Evolutionary conservation across 2,797 vertebrate species (phyloP).

Genomic region (Masticophis lateralis): DNA sequence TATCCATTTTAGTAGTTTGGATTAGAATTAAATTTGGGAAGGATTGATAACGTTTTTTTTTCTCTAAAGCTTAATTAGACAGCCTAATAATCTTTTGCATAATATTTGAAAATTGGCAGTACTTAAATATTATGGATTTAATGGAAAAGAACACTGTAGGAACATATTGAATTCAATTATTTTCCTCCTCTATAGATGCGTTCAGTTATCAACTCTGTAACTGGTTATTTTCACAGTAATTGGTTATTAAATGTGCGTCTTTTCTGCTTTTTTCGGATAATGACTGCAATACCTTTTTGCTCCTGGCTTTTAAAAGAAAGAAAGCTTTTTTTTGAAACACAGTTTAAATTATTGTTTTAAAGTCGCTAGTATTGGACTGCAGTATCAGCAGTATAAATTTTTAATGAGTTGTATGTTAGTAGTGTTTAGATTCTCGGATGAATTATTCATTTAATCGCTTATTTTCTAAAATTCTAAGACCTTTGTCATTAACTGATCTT

Average conservation of each 20-base stretch:
- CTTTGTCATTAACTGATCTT: slow-evolving; percentile 11
- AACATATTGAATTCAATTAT: slow-evolving; percentile 3
- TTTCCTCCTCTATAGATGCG: neutral
- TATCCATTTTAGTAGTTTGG: neutral
- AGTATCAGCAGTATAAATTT: slow-evolving; percentile 28
- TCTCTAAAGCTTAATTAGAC: slow-evolving; percentile 1
- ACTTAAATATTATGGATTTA: slow-evolving; percentile 23
- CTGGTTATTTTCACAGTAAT: neutral
- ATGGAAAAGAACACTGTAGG: neutral
- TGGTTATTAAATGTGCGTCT: neutral
- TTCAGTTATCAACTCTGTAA: neutral
- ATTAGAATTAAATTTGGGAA: slow-evolving; percentile 16
- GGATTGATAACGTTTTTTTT: neutral
- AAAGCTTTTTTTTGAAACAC: slow-evolving; percentile 24
- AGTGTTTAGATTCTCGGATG: slow-evolving; percentile 35
- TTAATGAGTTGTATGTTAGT: slow-evolving; percentile 7
- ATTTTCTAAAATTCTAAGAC: slow-evolving; percentile 8
- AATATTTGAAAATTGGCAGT: slow-evolving; percentile 19
- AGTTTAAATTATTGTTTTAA: slow-evolving; percentile 35
- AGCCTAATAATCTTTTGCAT: neutral
- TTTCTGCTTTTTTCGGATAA: slow-evolving; percentile 18
- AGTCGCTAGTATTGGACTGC: slow-evolving; percentile 9
- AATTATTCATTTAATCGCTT: slow-evolving; percentile 27
- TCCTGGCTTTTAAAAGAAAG: neutral
- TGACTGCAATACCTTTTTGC: neutral